Base-by-base conservation (phyloP, 2,797 vertebrate species). In the Ceryle rudis region DNA sequence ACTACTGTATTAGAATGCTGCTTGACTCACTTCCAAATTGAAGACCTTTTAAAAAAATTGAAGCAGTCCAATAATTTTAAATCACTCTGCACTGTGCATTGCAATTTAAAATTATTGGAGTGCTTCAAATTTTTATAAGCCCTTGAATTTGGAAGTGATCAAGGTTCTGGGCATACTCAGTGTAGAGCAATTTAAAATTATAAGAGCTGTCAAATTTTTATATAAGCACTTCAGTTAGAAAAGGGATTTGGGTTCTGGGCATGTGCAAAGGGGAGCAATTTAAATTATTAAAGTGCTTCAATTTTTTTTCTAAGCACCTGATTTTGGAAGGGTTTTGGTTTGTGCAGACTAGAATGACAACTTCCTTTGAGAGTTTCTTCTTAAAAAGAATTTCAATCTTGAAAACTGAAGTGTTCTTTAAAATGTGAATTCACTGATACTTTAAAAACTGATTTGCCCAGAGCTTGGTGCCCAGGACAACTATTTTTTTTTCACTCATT, bases 171-270 rank as follows among this genome's bases (percentile, higher is more conserved):
- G 98, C 98, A 98, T 98, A 98, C 97, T 98, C 98, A 98, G 98
- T 98, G 97, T 97, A 97, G 97, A 98, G 98, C 98, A 98, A 98
- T 98, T 98, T 98, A 98, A 98, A 98, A 98, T 98, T 98, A 98
- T 98, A 98, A 98, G 98, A 98, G 98, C 98, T 98, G 98, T 98
- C 98, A 98, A 98, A 98, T 98, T 98, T 98, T 98, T 98, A 98
- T 98, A 98, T 98, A 98, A 98, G 98, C 98, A 98, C 98, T 98
- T 98, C 97, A 98, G 97, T 97, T 98, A 97, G 97, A 97, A 97
- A 98, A 98, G 97, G 97, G 97, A 98, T 98, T 98, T 97, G 97
- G 96, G 98, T 97, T 98, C 98, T 98, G 98, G 97, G 98, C 98
- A 98, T 98, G 98, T 98, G 98, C 97, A 98, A 95, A 97, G 95